These are phyloP conservation scores for Drosophila murphyi DNA, from an alignment of 1,140 invertebrate species.

Conservation along the genomic window DNA sequence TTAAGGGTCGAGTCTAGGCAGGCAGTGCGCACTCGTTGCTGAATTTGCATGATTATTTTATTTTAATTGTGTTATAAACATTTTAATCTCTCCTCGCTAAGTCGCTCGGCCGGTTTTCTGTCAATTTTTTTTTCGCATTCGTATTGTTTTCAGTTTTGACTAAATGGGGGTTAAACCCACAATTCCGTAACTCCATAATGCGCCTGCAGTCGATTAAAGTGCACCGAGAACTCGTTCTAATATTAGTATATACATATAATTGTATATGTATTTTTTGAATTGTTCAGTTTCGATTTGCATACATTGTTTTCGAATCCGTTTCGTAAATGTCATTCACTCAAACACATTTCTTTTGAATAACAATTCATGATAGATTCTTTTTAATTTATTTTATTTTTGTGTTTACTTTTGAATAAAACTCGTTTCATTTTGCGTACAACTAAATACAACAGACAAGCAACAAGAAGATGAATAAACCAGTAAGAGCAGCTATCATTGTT, in stretches of 20 bases:
- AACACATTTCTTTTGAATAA: slow-evolving; percentile 27
- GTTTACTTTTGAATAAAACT: slow-evolving; percentile 57
- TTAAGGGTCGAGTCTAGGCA: background rate
- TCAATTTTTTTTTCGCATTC: slow-evolving; percentile 7
- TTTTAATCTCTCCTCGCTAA: slow-evolving; percentile 37
- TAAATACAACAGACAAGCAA: slow-evolving; percentile 21
- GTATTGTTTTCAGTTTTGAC: slow-evolving; percentile 8
- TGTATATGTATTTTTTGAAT: too few species aligned
- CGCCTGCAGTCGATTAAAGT: slow-evolving; percentile 6
- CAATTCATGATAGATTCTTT: background rate
- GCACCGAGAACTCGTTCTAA: slow-evolving; percentile 1
- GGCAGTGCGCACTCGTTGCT: background rate
- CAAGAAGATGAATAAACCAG: slow-evolving; percentile 24
- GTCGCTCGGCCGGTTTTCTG: slow-evolving; percentile 17
- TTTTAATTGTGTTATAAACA: slow-evolving; percentile 31
- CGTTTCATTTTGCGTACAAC: slow-evolving; percentile 58
- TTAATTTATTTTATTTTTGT: slow-evolving; percentile 12
- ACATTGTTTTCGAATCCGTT: too few species aligned
- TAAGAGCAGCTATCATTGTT: slow-evolving; percentile 27
- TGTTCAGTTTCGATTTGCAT: too few species aligned
- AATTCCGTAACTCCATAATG: slow-evolving; percentile 35
- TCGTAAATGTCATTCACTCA: too few species aligned
- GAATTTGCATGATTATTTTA: slow-evolving; percentile 2
- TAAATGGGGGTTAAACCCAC: slow-evolving; percentile 33
- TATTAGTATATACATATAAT: too few species aligned